Base-by-base conservation (phyloP, 2,888 invertebrate species). In the Cephus runcator region DNA sequence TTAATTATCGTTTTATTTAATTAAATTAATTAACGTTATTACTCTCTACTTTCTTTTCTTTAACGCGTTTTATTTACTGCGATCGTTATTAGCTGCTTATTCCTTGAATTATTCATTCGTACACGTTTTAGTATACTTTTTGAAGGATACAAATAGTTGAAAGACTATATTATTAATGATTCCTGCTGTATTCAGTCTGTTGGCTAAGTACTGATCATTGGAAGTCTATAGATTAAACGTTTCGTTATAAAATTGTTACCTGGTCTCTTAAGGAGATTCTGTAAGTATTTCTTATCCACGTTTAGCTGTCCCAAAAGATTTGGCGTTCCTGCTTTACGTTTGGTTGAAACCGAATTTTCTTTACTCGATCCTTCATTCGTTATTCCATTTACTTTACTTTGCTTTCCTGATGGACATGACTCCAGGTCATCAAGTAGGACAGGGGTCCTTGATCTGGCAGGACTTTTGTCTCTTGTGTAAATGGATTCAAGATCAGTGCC, bases 211-310 rank as follows among this genome's bases (percentile, higher is more conserved):
- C 23, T 56, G 15, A 56, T 23, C 2, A 56, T 56, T 23, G 6
- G 23, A 23, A 9, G 2, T 9, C 56, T 56, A 23, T 56, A 23
- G 4, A 23, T 56, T 56, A 23, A 9, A 23, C 2, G 9, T 56
- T 56, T 56, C 9, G 9, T 23, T 31, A 9, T 71, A 11, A 71
- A 34, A 12, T 31, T 69, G 69, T 79, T 84, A 89, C 89, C 89
- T 83, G 89, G 85, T 34, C 86, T 81, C 78, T 87, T 88, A 0
- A 89, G 36, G 1, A 89, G 83, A 80, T 87, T 85, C 75, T 89
- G 86, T 73, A 89, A 82, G 77, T 89, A 89, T 30, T 85, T 86
- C 76, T 87, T 89, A 73, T 89, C 89, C 34, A 86, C 84, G 69
- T 88, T 88, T 12, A 89, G 78, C 77, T 87, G 85, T 34, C 85